Conservation (phyloP, 2,888 invertebrate species). For the Thumatha senex region DNA sequence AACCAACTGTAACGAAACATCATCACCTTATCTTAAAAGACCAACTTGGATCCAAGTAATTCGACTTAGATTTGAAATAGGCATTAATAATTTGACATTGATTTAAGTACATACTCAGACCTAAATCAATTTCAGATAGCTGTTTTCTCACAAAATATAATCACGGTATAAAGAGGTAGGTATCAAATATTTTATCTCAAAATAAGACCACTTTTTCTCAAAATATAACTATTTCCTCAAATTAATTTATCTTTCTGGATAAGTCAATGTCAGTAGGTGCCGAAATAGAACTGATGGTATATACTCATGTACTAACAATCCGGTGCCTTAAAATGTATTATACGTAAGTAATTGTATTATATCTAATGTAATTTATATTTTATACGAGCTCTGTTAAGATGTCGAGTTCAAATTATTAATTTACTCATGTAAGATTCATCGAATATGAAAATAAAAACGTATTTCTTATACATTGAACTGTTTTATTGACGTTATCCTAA, state of each 20-base stretch:
- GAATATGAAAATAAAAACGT: conserved; percentile 59
- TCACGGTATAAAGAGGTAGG: too few relatives aligned
- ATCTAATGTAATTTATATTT: conserved; percentile 74
- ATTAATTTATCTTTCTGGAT: too few relatives aligned
- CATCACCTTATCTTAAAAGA: background rate
- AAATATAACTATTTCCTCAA: too few relatives aligned
- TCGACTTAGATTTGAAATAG: background rate
- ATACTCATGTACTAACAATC: conserved; percentile 56
- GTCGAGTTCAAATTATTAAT: conserved; percentile 62
- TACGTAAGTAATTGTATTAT: conserved; percentile 56
- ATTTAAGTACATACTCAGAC: too few relatives aligned
- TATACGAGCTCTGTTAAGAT: conserved; percentile 47
- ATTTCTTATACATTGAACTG: conserved; percentile 34
- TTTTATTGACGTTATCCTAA: conserved; percentile 27
- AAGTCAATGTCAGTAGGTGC: conserved; percentile 25
- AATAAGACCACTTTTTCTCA: too few relatives aligned
- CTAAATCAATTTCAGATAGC: too few relatives aligned
- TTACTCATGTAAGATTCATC: conserved; percentile 60
- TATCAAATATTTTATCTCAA: too few relatives aligned
- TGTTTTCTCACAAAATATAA: too few relatives aligned
- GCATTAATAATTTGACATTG: too few relatives aligned
- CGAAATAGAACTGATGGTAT: conserved; percentile 50
- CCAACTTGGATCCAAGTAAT: background rate
- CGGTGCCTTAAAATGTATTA: conserved; percentile 72
- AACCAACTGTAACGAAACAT: background rate